Evolutionary conservation across 2,113 vertebrate species (phyloP), one percentile per base, ranked within the genome.

Genomic region (Elanus axillaris): DNA sequence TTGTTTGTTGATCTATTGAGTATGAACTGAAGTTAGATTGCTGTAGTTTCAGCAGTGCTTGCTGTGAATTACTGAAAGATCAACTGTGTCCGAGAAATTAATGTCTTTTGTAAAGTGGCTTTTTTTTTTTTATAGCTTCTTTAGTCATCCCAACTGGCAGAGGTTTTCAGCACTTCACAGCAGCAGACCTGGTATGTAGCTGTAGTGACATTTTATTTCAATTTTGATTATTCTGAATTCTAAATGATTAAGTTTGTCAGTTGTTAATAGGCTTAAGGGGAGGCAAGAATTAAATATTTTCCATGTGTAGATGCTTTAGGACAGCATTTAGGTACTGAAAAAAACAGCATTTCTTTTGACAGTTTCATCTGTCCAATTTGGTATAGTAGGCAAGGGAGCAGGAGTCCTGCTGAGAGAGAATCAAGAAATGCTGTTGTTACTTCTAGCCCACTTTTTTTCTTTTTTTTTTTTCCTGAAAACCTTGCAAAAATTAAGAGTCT

Each of bases 91-190:
- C 2, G 13, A 72, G 40, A 71, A 87, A 78, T 40, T 25, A 13
- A 40, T 63, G 25, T 3, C 38, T 68, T 77, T 63, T 80, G 20
- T 91, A 56, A 93, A 72, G 15, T 82, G n/a, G 62, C 17, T 32
- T 56, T 34, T 74, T 48, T 47, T 42, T 71, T 91, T 34, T n/a
- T 21, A 22, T 87, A 98, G 98, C 97, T 56, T 98, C 99, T 59
- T 97, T 98, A 90, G 97, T 99, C 63, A 98, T 99, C 79, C 98
- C 99, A 52, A 34, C 98, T 73, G 98, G 96, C 80, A 98, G 98
- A 97, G 97, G 96, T 93, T 95, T 98, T 88, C 98, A 96, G 64
- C 98, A 94, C 90, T 98, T 99, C 90, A 92, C 97, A 8, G 23
- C 97, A 62, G 88, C 98, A 82, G 98, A 99, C 94, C 93, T 97